These are phyloP conservation scores for Temnothorax nylanderi DNA, from an alignment of 1,140 invertebrate species.

Conservation along the genomic window DNA sequence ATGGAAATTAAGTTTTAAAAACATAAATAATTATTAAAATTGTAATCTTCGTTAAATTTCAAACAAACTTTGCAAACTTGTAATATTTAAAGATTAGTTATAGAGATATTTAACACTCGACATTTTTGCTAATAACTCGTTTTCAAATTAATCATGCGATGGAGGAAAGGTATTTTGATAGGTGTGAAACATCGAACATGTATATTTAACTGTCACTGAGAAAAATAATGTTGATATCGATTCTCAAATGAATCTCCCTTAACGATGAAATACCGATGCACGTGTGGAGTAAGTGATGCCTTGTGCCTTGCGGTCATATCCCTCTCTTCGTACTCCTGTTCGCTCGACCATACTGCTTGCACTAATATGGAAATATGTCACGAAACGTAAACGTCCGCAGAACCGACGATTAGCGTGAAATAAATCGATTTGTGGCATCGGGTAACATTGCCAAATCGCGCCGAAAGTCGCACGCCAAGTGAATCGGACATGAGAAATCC, in stretches of 20 bases:
- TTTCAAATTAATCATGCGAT: background rate
- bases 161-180: background rate
- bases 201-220: slow-evolving; percentile 14
- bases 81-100: slow-evolving; percentile 12
- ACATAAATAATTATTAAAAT: background rate
- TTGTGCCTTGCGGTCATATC: background rate
- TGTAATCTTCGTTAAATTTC: background rate
- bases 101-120: background rate
- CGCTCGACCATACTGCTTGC: background rate
- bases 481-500: slow-evolving; percentile 70
- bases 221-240: slow-evolving; percentile 8
- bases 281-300: background rate
- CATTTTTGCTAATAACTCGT: background rate
- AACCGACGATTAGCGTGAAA: slow-evolving; percentile 65
- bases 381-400: background rate
- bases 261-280: slow-evolving; percentile 27
- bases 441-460: slow-evolving; percentile 51
- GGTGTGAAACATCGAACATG: background rate
- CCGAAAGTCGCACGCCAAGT: slow-evolving; percentile 68
- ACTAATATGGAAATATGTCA: slow-evolving; percentile 43
- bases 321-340: background rate
- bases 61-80: background rate
- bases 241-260: slow-evolving; percentile 5
- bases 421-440: slow-evolving; percentile 70
- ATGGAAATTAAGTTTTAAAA: background rate